Evolutionary conservation across 2,888 invertebrate species (phyloP), one percentile per base, ranked within the genome.

Genomic region (Tinea semifulvella): DNA sequence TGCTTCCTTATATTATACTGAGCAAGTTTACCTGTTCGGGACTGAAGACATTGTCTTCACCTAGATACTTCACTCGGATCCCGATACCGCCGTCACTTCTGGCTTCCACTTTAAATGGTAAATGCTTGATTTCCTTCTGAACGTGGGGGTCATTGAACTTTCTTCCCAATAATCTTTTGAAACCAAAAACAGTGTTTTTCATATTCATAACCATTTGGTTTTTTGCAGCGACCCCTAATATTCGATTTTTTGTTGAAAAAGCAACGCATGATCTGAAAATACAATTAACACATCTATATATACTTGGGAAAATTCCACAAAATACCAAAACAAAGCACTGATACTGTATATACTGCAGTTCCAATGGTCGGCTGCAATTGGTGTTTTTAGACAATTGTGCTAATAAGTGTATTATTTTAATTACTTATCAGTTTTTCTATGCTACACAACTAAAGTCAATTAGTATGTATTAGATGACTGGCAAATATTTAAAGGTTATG

Each of bases 201-300:
- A 97, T 90, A 68, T 99, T 99, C 57, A 97, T 96, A 45, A 96
- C 91, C 82, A 92, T 90, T 72, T 98, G 96, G 66, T 96, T 97
- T 70, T 96, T 97, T 47, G 98, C 98, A 36, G 97, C 93, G 27
- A 96, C 96, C 47, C 99, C 99, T 68, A 99, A 86, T 60, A 93
- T 90, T 56, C 99, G 89, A 65, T 92, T 93, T 68, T 92, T 95
- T 50, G 90, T 89, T 60, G 93, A 93, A 80, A 99, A 96, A 16
- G 98, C 96, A 45, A 99, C 92, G 81, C 89, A 98, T 81, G 98
- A 89, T 79, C 98, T 99, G 76, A 22, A 85, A 74, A 3, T 3
- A 26, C 26, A 26, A n/a, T 6, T 3, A n/a, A 10, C 2, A 26
- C 11, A 13, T 31, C 13, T 14, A 31, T 31, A 31, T 10, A 22